Evolutionary conservation across 1,140 invertebrate genomes (phyloP), one percentile per base, ranked within the genome.

Genomic region (Drosophila tristis): DNA sequence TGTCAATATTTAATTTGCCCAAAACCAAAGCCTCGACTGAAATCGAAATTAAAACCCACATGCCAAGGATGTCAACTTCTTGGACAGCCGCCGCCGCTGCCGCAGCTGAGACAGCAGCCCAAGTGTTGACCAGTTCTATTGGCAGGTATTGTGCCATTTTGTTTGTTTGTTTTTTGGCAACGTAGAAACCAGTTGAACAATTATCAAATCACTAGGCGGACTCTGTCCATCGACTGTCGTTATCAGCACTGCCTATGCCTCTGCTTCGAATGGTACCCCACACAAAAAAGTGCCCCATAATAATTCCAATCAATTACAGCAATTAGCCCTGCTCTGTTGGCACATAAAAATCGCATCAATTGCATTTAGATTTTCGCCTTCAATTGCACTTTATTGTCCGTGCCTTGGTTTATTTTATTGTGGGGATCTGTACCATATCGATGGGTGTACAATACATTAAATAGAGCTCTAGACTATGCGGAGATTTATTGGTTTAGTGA

Each of bases 21-120:
- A 31, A 42, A 56, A 50, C 71, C 11, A 4, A 13, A 39, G 35
- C 4, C 11, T 2, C 11, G 35, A 39, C 11, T 13, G 11, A 39
- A 39, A 39, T 39, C 35, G 55, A 67, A 84, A 79, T 59, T 49
- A 60, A 82, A 76, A 67, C 80, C 49, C 54, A 65, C 53, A 65
- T 85, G 73, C 79, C 84, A 87, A 87, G 84, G 84, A 89, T 89
- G 79, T 87, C 84, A 87, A 87, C 84, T 87, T 89, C 84, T 87
- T 82, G 60, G 54, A 65, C 47, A 68, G 45, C 31, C 16, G 31
- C 50, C 26, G 26, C 29, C 45, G 25, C 45, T 11, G 31, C 31
- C 0, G 35, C 35, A 39, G 35, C 35, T 39, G 35, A 39, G 35
- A 11, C 35, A 5, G 35, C 11, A 39, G 11, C 4, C 26, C 11